These are phyloP conservation scores for Coleophora flavipennella DNA, from an alignment of 2,888 invertebrate species.

Conservation along the genomic window DNA sequence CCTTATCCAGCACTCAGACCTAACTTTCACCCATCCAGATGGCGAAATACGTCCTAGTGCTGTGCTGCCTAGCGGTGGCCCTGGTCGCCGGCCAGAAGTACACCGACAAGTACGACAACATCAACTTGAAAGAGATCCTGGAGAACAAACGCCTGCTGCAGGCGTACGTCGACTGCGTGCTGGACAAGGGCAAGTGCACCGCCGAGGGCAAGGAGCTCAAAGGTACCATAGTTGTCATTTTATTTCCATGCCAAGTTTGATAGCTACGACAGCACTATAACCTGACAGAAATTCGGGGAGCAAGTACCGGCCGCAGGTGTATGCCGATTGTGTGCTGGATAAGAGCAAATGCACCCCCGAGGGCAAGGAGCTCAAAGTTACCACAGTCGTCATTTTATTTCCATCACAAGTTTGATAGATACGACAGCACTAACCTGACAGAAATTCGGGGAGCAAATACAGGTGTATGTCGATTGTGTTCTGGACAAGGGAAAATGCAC, in stretches of 20 bases:
- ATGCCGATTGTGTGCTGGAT: conserved; percentile 78
- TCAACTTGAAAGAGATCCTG: conserved; percentile 78
- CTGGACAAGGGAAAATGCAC: conserved; percentile 76
- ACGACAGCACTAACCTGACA: too few species aligned
- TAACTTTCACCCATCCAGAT: conserved; percentile 18
- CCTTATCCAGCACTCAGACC: too few species aligned
- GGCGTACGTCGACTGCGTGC: conserved; percentile 77
- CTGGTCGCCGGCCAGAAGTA: conserved; percentile 51
- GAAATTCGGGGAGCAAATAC: too few species aligned
- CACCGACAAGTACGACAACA: conserved; percentile 78
- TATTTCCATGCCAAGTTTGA: too few species aligned
- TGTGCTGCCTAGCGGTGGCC: conserved; percentile 26
- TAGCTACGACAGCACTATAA: too few species aligned
- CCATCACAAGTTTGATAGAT: too few species aligned
- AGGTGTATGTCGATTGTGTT: conserved; percentile 79
- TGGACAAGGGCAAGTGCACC: conserved; percentile 76
- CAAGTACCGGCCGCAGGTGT: too few species aligned
- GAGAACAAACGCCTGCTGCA: conserved; percentile 75
- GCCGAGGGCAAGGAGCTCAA: conserved; percentile 79
- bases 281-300: too few species aligned
- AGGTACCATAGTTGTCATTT: too few species aligned
- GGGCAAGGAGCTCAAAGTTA: conserved; percentile 79
- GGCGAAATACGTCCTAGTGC: conserved; percentile 27
- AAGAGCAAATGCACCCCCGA: conserved; percentile 78
- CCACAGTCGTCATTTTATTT: too few species aligned